Base-by-base conservation (phyloP, 2,797 vertebrate species). In the Morelia viridis region DNA sequence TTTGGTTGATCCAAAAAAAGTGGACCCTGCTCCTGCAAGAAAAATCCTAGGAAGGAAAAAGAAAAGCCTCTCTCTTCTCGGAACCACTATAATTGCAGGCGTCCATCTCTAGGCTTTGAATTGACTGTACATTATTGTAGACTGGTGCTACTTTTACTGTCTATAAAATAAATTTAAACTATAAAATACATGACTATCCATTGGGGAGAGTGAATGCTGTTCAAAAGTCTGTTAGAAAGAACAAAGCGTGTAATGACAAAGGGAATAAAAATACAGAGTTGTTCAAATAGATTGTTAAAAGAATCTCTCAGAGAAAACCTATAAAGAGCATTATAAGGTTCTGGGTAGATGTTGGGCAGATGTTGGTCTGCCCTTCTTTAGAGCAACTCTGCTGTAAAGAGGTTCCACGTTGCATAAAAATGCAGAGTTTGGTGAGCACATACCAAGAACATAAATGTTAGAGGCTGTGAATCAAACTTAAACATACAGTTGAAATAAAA, bases 51-150 rank as follows among this genome's bases (percentile, higher is more conserved):
- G 41, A 41, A 41, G 41, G 41, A 41, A 41, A 41, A 41, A 41
- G 41, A 41, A 41, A 41, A 3, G 41, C 41, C 41, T 41, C 41
- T 41, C 41, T 41, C 41, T 41, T n/a, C 56, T 58, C 11, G 17
- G 53, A 57, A 57, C 31, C 57, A 28, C 53, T 50, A 11, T 46
- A 86, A 24, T 87, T 41, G 24, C 17, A 85, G 5, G 13, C 0
- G 0, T 91, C 85, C 93, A 53, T 58, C 13, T 91, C 86, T n/a
- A 84, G 89, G 88, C 56, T 86, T 92, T 92, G 94, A 85, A 91
- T 65, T 92, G 93, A 89, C 76, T 17, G 57, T 71, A 60, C 11
- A 11, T 50, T 91, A 57, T 90, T 95, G 5, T 56, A n/a, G 71
- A 4, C 94, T 56, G 76, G 31, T 50, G 89, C 7, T 10, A 0